phyloP scores from a whole-genome alignment of 2,797 vertebrate genomes.

The Phataginus tricuspis region DNA sequence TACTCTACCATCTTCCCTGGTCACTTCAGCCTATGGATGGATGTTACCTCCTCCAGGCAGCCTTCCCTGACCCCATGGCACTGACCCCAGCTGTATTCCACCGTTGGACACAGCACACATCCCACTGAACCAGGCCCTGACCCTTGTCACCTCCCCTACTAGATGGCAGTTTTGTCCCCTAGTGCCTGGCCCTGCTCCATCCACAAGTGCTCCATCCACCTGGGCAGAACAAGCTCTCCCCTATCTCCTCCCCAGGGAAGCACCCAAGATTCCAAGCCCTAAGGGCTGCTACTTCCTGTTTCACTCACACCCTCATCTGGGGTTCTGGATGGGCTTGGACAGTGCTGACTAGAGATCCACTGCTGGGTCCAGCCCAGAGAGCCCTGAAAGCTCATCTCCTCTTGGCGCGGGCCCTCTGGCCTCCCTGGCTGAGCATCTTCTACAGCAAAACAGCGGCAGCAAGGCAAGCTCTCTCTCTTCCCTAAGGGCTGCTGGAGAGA shows the following conservation, averaged over 20 bases:
- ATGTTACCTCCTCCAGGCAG: background rate
- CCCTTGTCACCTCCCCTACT: background rate
- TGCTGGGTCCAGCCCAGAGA: background rate
- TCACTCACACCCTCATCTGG: background rate
- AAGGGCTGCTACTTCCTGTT: background rate
- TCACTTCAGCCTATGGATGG: background rate
- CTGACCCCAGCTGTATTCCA: background rate
- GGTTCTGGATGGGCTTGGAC: background rate
- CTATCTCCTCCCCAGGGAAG: rapidly evolving
- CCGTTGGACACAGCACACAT: background rate
- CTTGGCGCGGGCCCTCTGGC: background rate
- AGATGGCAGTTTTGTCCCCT: background rate
- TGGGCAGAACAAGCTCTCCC: background rate
- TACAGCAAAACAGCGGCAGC: background rate
- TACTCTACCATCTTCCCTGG: background rate
- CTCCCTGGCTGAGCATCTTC: background rate
- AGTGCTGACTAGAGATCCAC: background rate
- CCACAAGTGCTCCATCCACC: too few relatives aligned
- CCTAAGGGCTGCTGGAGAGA: slow-evolving; percentile 23
- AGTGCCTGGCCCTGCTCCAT: background rate
- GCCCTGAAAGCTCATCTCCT: slow-evolving; percentile 1
- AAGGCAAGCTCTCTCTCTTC: background rate
- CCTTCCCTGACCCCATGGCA: background rate
- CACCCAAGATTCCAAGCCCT: background rate
- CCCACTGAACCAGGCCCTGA: background rate